These are phyloP conservation scores for Holotrichia oblita DNA, from an alignment of 1,140 invertebrate species.

Conservation along the genomic window DNA sequence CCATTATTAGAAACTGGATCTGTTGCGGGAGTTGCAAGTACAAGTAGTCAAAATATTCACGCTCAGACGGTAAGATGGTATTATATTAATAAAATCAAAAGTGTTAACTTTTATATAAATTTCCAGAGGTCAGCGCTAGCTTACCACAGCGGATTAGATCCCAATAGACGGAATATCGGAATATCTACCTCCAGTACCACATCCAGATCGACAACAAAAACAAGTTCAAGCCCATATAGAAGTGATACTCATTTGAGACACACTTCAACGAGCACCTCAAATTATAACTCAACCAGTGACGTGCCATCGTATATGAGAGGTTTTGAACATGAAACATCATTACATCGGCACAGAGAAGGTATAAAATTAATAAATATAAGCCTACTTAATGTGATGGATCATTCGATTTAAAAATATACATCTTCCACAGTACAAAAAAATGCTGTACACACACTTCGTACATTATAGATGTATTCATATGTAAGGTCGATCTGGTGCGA, in stretches of 20 bases:
- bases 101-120: slow-evolving; percentile 49
- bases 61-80: slow-evolving; percentile 64
- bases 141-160: slow-evolving; percentile 72
- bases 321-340: slow-evolving; percentile 66
- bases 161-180: slow-evolving; percentile 82
- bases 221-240: slow-evolving; percentile 88
- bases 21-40: slow-evolving; percentile 69
- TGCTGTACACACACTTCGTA: too few relatives aligned
- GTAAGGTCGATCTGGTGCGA: too few relatives aligned
- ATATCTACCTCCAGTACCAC: slow-evolving; percentile 97
- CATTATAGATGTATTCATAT: too few relatives aligned
- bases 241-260: slow-evolving; percentile 83
- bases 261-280: slow-evolving; percentile 84
- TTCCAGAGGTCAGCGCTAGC: slow-evolving; percentile 80
- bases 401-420: too few relatives aligned
- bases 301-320: slow-evolving; percentile 73
- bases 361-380: too few relatives aligned
- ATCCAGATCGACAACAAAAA: slow-evolving; percentile 92
- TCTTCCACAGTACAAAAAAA: too few relatives aligned
- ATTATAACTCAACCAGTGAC: slow-evolving; percentile 82
- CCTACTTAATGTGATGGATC: too few relatives aligned
- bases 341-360: slow-evolving; percentile 49
- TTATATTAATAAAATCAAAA: not conserved
- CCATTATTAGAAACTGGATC: slow-evolving; percentile 79
- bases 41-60: slow-evolving; percentile 77